Percentiles rank a stretch among this genome's conserved stretches.
phyloP scores from a whole-genome alignment of 2,888 invertebrate species.

The Caenorhabditis doughertyi region DNA sequence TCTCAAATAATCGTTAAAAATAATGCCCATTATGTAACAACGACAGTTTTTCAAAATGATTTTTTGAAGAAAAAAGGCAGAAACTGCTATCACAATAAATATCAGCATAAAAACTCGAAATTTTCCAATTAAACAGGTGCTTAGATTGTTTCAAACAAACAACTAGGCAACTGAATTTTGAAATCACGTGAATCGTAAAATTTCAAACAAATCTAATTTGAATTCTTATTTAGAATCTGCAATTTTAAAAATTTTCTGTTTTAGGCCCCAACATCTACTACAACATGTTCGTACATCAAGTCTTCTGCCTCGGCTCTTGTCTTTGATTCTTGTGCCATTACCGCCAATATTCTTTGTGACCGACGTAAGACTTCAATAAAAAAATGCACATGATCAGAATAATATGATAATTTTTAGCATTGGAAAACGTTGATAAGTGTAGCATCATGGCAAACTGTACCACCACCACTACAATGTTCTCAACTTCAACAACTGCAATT shows the following conservation, averaged over 20 bases:
- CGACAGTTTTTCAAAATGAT: too few relatives aligned
- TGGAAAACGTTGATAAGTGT: conserved; percentile 73
- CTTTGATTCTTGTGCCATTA: conserved; percentile 66
- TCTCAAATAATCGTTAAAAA: too few relatives aligned
- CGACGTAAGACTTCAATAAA: conserved; percentile 64
- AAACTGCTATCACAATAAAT: too few relatives aligned
- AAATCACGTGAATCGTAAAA: neutral
- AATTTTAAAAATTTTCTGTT: neutral
- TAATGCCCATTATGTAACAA: too few relatives aligned
- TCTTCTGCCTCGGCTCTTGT: conserved; percentile 61
- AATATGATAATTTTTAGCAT: conserved; percentile 61
- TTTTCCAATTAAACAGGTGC: neutral
- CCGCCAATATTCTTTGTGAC: conserved; percentile 72
- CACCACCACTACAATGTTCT: conserved; percentile 45
- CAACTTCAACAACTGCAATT: conserved; percentile 27
- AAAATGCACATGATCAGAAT: neutral
- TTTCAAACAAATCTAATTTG: neutral
- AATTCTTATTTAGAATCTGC: neutral
- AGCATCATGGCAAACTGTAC: conserved; percentile 71
- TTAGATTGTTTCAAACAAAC: neutral
- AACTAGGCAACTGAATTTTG: neutral
- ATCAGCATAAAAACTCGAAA: too few relatives aligned
- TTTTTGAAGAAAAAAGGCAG: too few relatives aligned
- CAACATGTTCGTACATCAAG: conserved; percentile 69
- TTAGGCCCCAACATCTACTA: conserved; percentile 29